These are phyloP conservation scores for Perizoma affinitatum DNA, from an alignment of 2,888 invertebrate species.

Conservation along the genomic window DNA sequence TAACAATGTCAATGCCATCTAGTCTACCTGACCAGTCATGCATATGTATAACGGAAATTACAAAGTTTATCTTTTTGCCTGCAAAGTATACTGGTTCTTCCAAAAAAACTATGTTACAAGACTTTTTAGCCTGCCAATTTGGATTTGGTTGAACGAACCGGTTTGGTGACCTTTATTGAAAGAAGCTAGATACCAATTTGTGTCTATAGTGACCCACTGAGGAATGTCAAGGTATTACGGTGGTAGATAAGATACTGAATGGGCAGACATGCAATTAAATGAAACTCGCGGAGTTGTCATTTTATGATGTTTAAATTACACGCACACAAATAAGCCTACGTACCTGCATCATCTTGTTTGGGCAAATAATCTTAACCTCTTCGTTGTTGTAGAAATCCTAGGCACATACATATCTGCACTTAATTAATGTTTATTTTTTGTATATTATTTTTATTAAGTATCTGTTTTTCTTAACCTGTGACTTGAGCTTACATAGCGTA, in stretches of 20 bases:
- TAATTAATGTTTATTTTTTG: too few relatives aligned
- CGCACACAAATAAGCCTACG: too few relatives aligned
- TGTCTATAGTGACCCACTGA: slow-evolving; percentile 27
- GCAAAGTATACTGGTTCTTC: background rate
- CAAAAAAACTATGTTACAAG: slow-evolving; percentile 4
- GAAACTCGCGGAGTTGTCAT: background rate
- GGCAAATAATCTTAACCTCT: too few relatives aligned
- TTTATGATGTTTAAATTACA: too few relatives aligned
- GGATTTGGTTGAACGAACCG: slow-evolving; percentile 13
- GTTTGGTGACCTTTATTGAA: slow-evolving; percentile 23
- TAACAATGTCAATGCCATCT: slow-evolving; percentile 28
- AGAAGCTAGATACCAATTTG: slow-evolving; percentile 1
- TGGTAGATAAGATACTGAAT: slow-evolving; percentile 16
- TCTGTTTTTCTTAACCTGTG: too few relatives aligned
- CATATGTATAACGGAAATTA: slow-evolving; percentile 10
- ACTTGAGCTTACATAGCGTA: too few relatives aligned
- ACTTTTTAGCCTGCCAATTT: background rate
- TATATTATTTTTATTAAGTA: too few relatives aligned
- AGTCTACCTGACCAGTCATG: slow-evolving; percentile 8
- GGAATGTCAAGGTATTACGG: slow-evolving; percentile 35
- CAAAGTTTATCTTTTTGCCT: slow-evolving; percentile 1
- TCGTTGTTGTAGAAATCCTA: too few relatives aligned
- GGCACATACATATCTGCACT: too few relatives aligned
- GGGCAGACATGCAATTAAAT: slow-evolving; percentile 9
- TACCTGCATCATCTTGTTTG: too few relatives aligned